Conservation (phyloP, 2,113 vertebrate genomes). For the Tetrax tetrax region DNA sequence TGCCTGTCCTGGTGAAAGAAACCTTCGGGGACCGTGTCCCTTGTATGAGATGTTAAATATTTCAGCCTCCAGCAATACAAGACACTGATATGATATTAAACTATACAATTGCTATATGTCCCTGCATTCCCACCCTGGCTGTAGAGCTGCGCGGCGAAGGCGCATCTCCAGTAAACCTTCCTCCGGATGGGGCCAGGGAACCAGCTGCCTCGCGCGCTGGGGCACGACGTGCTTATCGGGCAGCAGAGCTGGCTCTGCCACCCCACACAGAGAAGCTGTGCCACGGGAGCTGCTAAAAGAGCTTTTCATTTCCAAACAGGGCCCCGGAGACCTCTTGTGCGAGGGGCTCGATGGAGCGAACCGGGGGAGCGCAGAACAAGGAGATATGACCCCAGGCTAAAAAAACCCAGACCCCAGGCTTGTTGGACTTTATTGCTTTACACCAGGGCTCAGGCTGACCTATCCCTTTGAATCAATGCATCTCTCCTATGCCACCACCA, state of each 20-base stretch:
- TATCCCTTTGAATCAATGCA: background rate
- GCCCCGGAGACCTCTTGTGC: conserved; percentile 42
- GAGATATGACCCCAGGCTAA: conserved; percentile 9
- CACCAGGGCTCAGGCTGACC: background rate
- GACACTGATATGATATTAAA: background rate
- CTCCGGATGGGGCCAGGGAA: background rate
- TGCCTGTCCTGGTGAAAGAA: background rate
- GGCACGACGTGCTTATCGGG: background rate
- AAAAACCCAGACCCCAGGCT: background rate
- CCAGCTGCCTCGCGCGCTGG: background rate
- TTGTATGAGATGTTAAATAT: background rate
- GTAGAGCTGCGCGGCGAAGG: background rate
- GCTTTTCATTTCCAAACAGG: conserved; percentile 61
- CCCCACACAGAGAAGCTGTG: background rate
- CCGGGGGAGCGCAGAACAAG: background rate
- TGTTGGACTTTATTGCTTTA: background rate
- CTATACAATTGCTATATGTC: background rate
- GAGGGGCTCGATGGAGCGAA: background rate
- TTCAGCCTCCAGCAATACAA: conserved; percentile 4
- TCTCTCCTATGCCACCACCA: background rate
- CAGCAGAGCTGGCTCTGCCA: conserved; percentile 5
- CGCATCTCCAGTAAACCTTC: background rate
- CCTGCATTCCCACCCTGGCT: background rate
- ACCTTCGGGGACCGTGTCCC: background rate
- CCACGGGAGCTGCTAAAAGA: conserved; percentile 50